Evolutionary conservation across 2,888 invertebrate species (phyloP).

Genomic region (Oscheius myriophilus): DNA sequence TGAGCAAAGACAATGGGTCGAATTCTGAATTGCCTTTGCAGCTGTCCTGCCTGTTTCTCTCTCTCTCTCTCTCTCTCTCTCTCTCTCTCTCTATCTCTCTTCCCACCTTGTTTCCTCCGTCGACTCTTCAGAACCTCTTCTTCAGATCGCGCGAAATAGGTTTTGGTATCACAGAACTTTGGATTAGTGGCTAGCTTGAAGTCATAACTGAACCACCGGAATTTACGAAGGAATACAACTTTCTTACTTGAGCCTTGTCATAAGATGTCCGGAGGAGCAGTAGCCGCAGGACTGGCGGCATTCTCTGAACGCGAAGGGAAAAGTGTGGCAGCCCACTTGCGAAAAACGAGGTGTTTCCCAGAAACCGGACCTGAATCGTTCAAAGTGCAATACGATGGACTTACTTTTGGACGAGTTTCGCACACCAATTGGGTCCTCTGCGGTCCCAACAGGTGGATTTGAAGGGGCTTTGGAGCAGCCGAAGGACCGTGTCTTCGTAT

Average conservation of each 20-base stretch:
- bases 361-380: slow-evolving; percentile 43
- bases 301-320: slow-evolving; percentile 66
- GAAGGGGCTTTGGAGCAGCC: slow-evolving; percentile 45
- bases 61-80: not conserved
- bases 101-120: slow-evolving; percentile 8
- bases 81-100: not conserved
- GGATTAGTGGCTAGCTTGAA: slow-evolving; percentile 43
- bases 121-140: slow-evolving; percentile 31
- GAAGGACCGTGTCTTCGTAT: slow-evolving; percentile 36
- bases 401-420: slow-evolving; percentile 41
- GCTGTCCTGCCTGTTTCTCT: too few relatives aligned
- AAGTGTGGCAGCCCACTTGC: slow-evolving; percentile 54
- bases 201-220: slow-evolving; percentile 46
- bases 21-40: slow-evolving; percentile 48
- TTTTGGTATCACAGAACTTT: slow-evolving; percentile 47
- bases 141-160: slow-evolving; percentile 51
- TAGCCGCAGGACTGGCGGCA: slow-evolving; percentile 65
- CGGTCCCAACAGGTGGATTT: slow-evolving; percentile 46
- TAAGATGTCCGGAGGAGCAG: slow-evolving; percentile 49
- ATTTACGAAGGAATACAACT: not conserved
- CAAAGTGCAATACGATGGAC: not conserved
- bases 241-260: slow-evolving; percentile 5
- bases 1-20: slow-evolving; percentile 52
- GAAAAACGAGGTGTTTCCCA: slow-evolving; percentile 48
- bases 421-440: slow-evolving; percentile 46